A percentile compares a stretch with the other conserved stretches of the same genome.
These are phyloP conservation scores for Ophonus ardosiacus DNA, from an alignment of 2,888 invertebrate genomes.

Conservation along the genomic window DNA sequence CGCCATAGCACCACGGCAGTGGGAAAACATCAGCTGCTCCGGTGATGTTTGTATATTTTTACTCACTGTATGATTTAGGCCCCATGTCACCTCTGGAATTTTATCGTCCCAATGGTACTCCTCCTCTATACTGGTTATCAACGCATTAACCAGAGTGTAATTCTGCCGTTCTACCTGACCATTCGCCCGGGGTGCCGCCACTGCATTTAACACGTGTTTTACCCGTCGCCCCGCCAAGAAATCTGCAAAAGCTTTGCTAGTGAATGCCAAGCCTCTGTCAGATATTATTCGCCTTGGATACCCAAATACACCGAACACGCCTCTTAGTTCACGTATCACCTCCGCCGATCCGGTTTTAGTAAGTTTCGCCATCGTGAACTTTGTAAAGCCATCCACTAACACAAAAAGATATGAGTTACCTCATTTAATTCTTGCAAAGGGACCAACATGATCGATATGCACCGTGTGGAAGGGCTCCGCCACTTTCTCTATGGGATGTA, in stretches of 20 bases:
- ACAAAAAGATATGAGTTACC: slow-evolving; percentile 66
- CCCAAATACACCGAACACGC: slow-evolving; percentile 60
- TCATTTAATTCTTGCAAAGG: slow-evolving; percentile 63
- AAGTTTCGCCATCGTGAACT: slow-evolving; percentile 64
- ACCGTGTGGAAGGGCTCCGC: slow-evolving; percentile 68
- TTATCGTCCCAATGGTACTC: too few relatives aligned
- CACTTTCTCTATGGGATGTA: too few relatives aligned
- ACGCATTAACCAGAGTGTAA: too few relatives aligned
- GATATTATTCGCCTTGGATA: slow-evolving; percentile 66
- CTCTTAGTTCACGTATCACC: slow-evolving; percentile 35
- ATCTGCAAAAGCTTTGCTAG: slow-evolving; percentile 33
- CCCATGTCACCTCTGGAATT: too few relatives aligned
- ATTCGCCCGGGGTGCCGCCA: too few relatives aligned
- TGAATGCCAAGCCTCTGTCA: too few relatives aligned
- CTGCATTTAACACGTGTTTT: too few relatives aligned
- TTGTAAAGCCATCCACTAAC: slow-evolving; percentile 66
- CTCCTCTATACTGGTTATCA: too few relatives aligned
- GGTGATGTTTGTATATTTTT: slow-evolving; percentile 68
- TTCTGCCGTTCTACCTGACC: too few relatives aligned
- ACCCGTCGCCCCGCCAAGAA: slow-evolving; percentile 63
- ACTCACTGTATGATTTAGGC: slow-evolving; percentile 69
- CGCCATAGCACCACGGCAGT: slow-evolving; percentile 65
- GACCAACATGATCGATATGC: slow-evolving; percentile 68
- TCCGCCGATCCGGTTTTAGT: slow-evolving; percentile 23
- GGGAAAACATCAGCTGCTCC: slow-evolving; percentile 68